phyloP scores from a whole-genome alignment of 2,888 invertebrate species.

The Parochlus steinenii region DNA sequence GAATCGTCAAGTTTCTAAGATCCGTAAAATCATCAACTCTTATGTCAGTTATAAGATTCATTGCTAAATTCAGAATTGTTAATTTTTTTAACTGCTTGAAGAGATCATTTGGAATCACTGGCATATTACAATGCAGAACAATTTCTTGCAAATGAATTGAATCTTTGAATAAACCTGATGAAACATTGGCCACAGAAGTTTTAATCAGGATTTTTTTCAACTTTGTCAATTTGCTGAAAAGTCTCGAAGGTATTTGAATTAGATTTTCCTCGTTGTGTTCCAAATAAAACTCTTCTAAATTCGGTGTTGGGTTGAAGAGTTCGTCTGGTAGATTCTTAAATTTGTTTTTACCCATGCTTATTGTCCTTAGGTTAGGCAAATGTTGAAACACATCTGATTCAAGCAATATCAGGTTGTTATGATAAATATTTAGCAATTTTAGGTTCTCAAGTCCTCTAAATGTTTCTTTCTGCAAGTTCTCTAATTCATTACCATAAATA shows the following conservation, averaged over 20 bases:
- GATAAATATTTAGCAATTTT: no score
- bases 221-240: conserved; percentile 42
- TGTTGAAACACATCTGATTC: conserved; percentile 42
- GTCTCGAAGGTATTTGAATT: conserved; percentile 37
- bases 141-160: conserved; percentile 40
- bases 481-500: no score
- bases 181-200: conserved; percentile 38
- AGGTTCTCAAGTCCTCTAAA: no score
- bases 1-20: conserved; percentile 28
- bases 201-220: conserved; percentile 39
- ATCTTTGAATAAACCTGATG: conserved; percentile 43
- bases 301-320: conserved; percentile 38
- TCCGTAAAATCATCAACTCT: conserved; percentile 41
- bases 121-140: conserved; percentile 40
- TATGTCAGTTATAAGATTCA: conserved; percentile 42
- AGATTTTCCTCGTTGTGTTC: conserved; percentile 41
- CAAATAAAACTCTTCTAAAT: conserved; percentile 37
- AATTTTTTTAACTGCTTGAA: conserved; percentile 47
- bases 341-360: conserved; percentile 52
- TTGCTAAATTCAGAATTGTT: conserved; percentile 41
- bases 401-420: no score
- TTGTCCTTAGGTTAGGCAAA: conserved; percentile 39
- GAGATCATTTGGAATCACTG: conserved; percentile 38
- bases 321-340: conserved; percentile 43
- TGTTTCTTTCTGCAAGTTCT: no score